Base-by-base conservation (phyloP, 2,113 vertebrate species). In the Rhinoderma darwinii region DNA sequence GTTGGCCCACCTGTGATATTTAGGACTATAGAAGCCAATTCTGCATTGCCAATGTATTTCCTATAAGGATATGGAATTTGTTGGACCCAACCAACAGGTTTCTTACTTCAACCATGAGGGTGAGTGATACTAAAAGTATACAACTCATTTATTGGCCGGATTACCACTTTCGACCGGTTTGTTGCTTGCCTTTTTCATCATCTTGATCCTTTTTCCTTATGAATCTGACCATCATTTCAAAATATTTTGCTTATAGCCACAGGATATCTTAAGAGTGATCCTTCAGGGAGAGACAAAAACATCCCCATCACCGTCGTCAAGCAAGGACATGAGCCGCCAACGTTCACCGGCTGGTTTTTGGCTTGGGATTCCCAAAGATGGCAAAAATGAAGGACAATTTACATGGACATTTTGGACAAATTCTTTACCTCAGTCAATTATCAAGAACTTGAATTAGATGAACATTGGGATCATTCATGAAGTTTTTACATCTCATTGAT, bases 301-400 rank as follows among this genome's bases (percentile, higher is more conserved):
- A 98, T 95, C 0, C 92, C 97, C 20, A 88, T 98, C 89, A 93
- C 97, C 66, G 92, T 95, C 0, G 90, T 98, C 86, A 97, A 98
- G 88, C 97, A 98, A 90, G 96, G 95, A 10, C 89, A 96, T 0
- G 97, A 99, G 85, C 96, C 97, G 2, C 95, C 92, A 9, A 97
- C 94, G 0, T 99, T 98, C 93, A 97, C 97, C 1, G 97, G 97
- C 89, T 99, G 97, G 97, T 98, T 99, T 91, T 91, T 98, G 92
- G 97, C 92, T 17, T 98, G 97, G 97, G 96, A 98, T 85, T 83
- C 92, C 50, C 92, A 91, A 27, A 95, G 90, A 89, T 97, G 94
- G 94, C 92, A 91, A 89, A 86, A 92, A 27, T 88, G 91, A 92
- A 32, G 50, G 20, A 83, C 77, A 39, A 37, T 15, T 44, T 7